Base-by-base conservation (phyloP, 2,797 vertebrate species). In the Aulostomus chinensis region DNA sequence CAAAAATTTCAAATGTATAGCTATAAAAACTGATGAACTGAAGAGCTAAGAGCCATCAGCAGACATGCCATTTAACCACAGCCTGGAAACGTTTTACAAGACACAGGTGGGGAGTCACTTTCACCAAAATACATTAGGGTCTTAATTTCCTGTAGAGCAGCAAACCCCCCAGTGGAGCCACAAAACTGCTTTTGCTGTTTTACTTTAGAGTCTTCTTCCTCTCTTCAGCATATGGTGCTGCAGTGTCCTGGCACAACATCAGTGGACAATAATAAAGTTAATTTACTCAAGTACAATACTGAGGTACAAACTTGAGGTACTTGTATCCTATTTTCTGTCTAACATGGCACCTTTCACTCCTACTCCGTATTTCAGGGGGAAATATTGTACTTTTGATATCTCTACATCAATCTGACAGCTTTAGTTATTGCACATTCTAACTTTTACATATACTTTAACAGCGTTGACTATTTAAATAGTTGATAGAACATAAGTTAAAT, bases 71-170 rank as follows among this genome's bases (percentile, higher is more conserved):
- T 75, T 78, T 80, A 73, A 68, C 57, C 35, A 47, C 51, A 69
- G 55, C 58, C 64, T 83, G 71, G 54, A 77, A 77, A 63, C 59
- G 61, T 54, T 85, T 87, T 86, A 88, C 74, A 72, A 86, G 82
- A 48, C 67, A 57, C 75, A 85, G 75, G 77, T 84, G 78, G 67
- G 58, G 41, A 78, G 65, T 78, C 51, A 67, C 70, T 82, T 82
- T 86, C 36, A 47, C 58, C 43, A 14, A 58, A 59, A 73, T 79
- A 48, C 52, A 57, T 70, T 64, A 62, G 65, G 56, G 41, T 76
- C 58, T 50, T 70, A 69, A 83, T 83, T 74, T 70, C 52, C 51
- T 18, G 2, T 16, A 22, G 35, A 43, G 61, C 8, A 11, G 12
- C 29, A 47, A 40, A 16, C 59, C 52, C 51, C 73, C 69, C 30